Conservation (phyloP, 1,140 invertebrate genomes). For the Drosophila paulistorum region DNA sequence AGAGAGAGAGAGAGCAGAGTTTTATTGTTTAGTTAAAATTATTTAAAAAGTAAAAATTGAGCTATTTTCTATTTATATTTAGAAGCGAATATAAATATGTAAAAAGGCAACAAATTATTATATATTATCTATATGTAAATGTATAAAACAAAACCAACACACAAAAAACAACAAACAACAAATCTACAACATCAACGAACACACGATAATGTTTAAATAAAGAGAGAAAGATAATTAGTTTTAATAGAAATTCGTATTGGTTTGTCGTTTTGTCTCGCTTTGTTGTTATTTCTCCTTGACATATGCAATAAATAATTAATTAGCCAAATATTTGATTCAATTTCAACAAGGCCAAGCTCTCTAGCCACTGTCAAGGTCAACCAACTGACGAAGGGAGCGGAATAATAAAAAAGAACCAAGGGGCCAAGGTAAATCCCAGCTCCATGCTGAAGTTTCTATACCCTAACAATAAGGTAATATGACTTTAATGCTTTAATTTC, state of each 20-base stretch:
- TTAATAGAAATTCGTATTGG: constrained; percentile 52
- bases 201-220: constrained; percentile 62
- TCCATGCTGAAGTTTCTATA: neutral
- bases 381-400: constrained; percentile 18
- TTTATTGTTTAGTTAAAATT: constrained; percentile 20
- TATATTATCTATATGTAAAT: constrained; percentile 26
- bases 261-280: neutral
- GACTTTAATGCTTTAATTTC: no score
- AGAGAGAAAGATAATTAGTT: constrained; percentile 69
- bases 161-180: constrained; percentile 8
- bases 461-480: neutral
- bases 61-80: constrained; percentile 61
- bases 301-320: constrained; percentile 54
- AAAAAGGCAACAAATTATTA: constrained; percentile 47
- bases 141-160: constrained; percentile 44
- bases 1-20: neutral
- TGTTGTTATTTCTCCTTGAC: neutral
- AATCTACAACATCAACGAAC: constrained; percentile 46
- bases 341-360: constrained; percentile 41
- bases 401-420: neutral
- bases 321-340: constrained; percentile 67
- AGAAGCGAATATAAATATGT: constrained; percentile 58
- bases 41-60: constrained; percentile 9
- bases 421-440: neutral
- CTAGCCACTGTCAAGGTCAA: constrained; percentile 61